Evolutionary conservation across 2,888 invertebrate genomes (phyloP).

Genomic region (Apodemia hepburni): DNA sequence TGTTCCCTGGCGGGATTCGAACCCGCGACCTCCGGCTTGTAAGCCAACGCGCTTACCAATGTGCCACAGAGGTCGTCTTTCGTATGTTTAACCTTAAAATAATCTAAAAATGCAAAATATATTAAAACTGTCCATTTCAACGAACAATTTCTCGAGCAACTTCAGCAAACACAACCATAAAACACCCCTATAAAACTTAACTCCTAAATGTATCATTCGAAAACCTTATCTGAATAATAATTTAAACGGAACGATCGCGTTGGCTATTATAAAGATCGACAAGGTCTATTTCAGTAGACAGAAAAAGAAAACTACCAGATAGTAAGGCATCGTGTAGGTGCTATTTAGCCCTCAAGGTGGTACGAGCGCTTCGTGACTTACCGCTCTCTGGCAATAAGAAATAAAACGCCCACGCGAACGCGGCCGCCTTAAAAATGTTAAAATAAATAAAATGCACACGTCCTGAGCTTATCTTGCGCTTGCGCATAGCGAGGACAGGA

Average conservation of each 20-base stretch:
- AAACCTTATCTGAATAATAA: slow-evolving; percentile 30
- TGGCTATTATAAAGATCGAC: slow-evolving; percentile 32
- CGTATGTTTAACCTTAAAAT: too few relatives aligned
- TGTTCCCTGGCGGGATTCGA: too few relatives aligned
- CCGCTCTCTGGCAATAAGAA: slow-evolving; percentile 59
- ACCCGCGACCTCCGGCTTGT: too few relatives aligned
- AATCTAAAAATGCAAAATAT: too few relatives aligned
- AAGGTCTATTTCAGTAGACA: slow-evolving; percentile 32
- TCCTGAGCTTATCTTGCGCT: slow-evolving; percentile 65
- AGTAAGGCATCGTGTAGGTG: slow-evolving; percentile 49
- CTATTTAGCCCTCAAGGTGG: slow-evolving; percentile 73
- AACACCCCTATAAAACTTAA: slow-evolving; percentile 15
- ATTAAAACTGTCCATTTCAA: not conserved
- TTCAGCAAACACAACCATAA: slow-evolving; percentile 8
- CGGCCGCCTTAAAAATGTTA: slow-evolving; percentile 71
- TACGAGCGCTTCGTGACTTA: slow-evolving; percentile 71
- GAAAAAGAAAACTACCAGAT: slow-evolving; percentile 32
- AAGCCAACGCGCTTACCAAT: too few relatives aligned
- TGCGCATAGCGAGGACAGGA: slow-evolving; percentile 58
- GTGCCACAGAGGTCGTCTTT: too few relatives aligned
- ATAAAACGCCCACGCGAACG: slow-evolving; percentile 49
- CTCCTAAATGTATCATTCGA: slow-evolving; percentile 20
- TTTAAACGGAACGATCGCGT: slow-evolving; percentile 30
- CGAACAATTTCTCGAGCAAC: not conserved
- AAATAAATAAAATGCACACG: slow-evolving; percentile 79